Evolutionary conservation across 2,113 vertebrate species (phyloP).

Genomic region (Megaleporinus macrocephalus): DNA sequence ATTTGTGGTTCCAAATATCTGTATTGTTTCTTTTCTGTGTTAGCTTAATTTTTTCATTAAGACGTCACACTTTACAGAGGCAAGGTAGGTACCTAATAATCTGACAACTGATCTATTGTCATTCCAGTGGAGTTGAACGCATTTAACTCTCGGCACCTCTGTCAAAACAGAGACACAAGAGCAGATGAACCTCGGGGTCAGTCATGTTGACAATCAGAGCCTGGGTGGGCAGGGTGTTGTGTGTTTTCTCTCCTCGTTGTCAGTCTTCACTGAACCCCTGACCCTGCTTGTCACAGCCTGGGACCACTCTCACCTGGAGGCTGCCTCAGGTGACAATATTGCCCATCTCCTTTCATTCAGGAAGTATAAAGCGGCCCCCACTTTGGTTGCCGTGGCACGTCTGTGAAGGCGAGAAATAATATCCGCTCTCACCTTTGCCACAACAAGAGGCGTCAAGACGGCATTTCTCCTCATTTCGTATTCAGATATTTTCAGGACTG

Average conservation of each 20-base stretch:
- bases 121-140: neutral
- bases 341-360: slow-evolving; percentile 16
- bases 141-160: neutral
- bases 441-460: neutral
- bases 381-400: neutral
- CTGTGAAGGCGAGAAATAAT: neutral
- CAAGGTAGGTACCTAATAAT: neutral
- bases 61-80: neutral
- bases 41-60: too few species aligned
- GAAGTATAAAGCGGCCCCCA: neutral
- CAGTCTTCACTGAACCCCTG: slow-evolving; percentile 14
- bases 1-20: too few species aligned
- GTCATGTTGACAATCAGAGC: slow-evolving; percentile 8
- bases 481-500: neutral
- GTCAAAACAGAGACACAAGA: slow-evolving; percentile 15
- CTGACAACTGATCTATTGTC: neutral
- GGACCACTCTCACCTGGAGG: slow-evolving; percentile 50
- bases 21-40: too few species aligned
- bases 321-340: neutral
- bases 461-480: neutral
- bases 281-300: slow-evolving; percentile 54
- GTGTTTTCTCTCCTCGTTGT: slow-evolving; percentile 20
- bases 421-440: slow-evolving; percentile 14
- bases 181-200: slow-evolving; percentile 54
- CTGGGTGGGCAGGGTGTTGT: slow-evolving; percentile 27